Percentiles rank a stretch among this genome's conserved stretches.
These are phyloP conservation scores for Alcedo quadribrachys DNA, from an alignment of 2,797 vertebrate species.

Conservation along the genomic window DNA sequence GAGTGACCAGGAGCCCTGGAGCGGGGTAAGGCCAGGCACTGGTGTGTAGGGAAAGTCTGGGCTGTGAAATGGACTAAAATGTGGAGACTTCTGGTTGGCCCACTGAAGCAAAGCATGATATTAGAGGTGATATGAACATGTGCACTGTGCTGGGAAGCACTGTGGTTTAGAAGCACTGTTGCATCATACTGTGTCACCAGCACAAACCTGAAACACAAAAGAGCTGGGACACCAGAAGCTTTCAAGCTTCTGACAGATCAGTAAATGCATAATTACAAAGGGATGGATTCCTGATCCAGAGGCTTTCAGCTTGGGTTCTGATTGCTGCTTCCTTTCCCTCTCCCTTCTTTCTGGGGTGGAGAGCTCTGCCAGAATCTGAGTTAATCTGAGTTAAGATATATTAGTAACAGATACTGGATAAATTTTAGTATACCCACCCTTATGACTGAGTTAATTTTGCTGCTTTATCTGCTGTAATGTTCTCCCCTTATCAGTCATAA, in stretches of 20 bases:
- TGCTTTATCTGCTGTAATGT: background rate
- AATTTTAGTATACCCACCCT: background rate
- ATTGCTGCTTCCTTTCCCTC: background rate
- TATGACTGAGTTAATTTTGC: background rate
- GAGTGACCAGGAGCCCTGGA: conserved; percentile 84
- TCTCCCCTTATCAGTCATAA: background rate
- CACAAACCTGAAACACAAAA: background rate
- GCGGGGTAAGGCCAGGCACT: conserved; percentile 44
- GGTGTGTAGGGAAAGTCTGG: background rate
- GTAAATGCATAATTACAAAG: background rate
- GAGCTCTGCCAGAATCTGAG: background rate
- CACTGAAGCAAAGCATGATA: fast-evolving
- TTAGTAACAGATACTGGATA: background rate
- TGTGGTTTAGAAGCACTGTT: background rate
- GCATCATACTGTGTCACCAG: background rate
- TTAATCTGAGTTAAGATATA: background rate
- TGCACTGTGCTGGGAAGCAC: background rate
- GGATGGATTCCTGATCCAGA: background rate
- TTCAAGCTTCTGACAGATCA: background rate
- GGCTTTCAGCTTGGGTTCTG: background rate
- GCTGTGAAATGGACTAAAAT: background rate
- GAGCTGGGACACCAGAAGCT: background rate
- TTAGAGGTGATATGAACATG: background rate
- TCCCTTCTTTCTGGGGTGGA: background rate
- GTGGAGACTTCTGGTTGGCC: background rate